Evolutionary conservation across 1,140 invertebrate genomes (phyloP).

Genomic region (Oscheius sp.): DNA sequence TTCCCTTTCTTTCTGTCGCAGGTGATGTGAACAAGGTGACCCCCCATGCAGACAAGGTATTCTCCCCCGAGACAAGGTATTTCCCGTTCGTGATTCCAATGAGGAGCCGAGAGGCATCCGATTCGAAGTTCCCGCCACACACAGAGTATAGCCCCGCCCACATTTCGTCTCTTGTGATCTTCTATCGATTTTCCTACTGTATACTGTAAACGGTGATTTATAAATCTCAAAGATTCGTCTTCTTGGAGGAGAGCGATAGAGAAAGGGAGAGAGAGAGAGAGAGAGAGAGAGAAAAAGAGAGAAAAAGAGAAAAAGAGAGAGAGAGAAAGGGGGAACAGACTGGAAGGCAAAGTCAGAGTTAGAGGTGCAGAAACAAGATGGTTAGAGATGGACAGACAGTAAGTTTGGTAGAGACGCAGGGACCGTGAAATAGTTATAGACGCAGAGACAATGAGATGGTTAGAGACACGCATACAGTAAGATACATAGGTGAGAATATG

Average conservation of each 20-base stretch:
- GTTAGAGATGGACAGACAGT: no score
- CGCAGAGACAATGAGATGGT: no score
- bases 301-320: neutral
- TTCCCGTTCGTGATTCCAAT: slow-evolving; percentile 6
- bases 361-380: no score
- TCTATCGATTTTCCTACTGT: neutral
- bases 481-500: no score
- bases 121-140: neutral
- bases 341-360: neutral
- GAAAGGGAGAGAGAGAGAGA: neutral
- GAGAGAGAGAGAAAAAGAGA: neutral
- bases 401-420: no score
- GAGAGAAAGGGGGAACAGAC: neutral
- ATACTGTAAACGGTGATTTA: slow-evolving; percentile 8
- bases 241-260: neutral
- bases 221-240: neutral
- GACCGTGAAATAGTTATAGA: no score
- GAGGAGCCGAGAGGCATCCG: neutral
- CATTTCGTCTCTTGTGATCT: slow-evolving; percentile 1
- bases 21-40: slow-evolving; percentile 5
- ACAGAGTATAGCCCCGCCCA: neutral
- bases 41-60: neutral
- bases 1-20: neutral
- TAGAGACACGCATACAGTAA: no score
- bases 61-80: no score